Conservation (phyloP, 2,888 invertebrate species). For the Linyphia triangularis region DNA sequence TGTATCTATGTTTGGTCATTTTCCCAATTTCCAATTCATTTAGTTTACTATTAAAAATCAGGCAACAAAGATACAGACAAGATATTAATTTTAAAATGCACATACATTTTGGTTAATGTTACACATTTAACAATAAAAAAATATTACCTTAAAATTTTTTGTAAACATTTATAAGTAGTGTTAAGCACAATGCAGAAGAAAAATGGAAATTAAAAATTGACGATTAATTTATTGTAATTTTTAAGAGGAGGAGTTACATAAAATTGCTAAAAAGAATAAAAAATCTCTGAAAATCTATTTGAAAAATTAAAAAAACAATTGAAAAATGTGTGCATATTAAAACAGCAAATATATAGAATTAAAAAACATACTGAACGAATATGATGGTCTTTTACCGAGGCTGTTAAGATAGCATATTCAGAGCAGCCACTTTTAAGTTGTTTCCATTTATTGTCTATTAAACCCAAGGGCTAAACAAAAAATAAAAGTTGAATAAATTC, state of each 20-base stretch:
- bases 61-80: neutral
- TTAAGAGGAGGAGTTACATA: neutral
- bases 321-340: neutral
- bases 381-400: slow-evolving; percentile 90
- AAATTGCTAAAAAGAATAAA: no score
- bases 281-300: neutral
- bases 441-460: slow-evolving; percentile 90
- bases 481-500: neutral
- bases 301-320: neutral
- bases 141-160: neutral
- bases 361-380: slow-evolving; percentile 85
- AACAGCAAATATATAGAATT: neutral
- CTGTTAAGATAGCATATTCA: slow-evolving; percentile 90
- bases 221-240: neutral
- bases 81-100: neutral
- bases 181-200: no score
- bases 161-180: neutral
- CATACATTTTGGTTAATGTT: neutral
- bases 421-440: slow-evolving; percentile 88
- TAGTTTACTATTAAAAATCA: neutral
- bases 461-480: slow-evolving; percentile 86
- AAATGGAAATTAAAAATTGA: no score
- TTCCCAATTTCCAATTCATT: no score
- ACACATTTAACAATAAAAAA: neutral
- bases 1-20: no score